Base-by-base conservation (phyloP, 1,140 invertebrate species). In the Drosophila malerkotliana region DNA sequence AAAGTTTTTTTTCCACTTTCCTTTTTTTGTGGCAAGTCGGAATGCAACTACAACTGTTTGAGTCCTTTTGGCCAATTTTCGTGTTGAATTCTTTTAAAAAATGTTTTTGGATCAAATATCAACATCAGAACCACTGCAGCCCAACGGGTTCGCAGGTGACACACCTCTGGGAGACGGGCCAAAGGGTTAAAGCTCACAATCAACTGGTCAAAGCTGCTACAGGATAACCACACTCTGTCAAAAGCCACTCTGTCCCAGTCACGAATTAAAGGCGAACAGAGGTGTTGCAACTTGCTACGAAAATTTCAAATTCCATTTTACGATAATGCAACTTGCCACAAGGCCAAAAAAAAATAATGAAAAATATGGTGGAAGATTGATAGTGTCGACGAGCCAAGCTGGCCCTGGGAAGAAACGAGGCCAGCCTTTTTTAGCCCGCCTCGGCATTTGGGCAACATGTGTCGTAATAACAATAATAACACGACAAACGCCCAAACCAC, bases 301-400 rank as follows among this genome's bases (percentile, higher is more conserved):
- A 81, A 68, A 81, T 77, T 81, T 51, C 32, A 81, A 67, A 81
- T 73, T 81, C 68, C 62, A 69, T 81, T 81, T 81, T 58, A 81
- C 72, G 59, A 81, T 74, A 81, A 77, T 68, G 55, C 68, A 82
- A 61, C 47, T 58, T 81, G 79, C 79, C 78, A 63, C 41, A 1
- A 30, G 39, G 68, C 73, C 79, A 81, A 24, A 59, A 37, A 37
- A 56, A 61, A 67, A 48, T 49, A 63, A 64, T 66, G 45, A 51
- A 30, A 61, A 64, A 54, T 32, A 54, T 47, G 55, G 55, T 15
- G 44, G 55, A 77, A 79, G 69, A 78, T 69, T 78, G 57, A 79
- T 78, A 77, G 45, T 52, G 28, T 44, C 55, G 10, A 26, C 44
- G 18, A 64, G 56, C 30, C 59, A 76, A 74, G 44, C 73, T 73